phyloP scores from a whole-genome alignment of 2,797 vertebrate genomes.

The Siniperca obscura region DNA sequence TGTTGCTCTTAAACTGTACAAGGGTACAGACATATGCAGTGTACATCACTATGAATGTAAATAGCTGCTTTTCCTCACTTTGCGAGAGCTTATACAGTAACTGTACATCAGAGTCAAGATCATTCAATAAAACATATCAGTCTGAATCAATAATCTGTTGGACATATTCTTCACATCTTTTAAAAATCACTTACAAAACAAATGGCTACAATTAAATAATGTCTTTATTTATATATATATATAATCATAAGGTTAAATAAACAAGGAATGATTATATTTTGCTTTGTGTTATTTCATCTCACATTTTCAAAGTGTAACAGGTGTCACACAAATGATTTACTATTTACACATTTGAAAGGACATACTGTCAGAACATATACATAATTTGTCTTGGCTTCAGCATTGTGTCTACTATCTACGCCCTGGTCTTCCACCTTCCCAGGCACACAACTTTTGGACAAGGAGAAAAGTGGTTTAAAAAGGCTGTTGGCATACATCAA shows the following conservation, averaged over 20 bases:
- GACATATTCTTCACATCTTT: background rate
- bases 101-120: constrained; percentile 6
- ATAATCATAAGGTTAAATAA: constrained; percentile 56
- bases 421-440: background rate
- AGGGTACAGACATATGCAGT: background rate
- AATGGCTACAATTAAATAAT: constrained; percentile 48
- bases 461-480: constrained; percentile 12
- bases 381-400: background rate
- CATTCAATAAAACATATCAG: constrained; percentile 48
- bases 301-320: constrained; percentile 36
- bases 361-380: constrained; percentile 24
- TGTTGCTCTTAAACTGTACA: constrained; percentile 6
- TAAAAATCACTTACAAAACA: background rate
- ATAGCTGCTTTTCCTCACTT: constrained; percentile 29
- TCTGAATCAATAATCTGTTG: constrained; percentile 14
- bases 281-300: constrained; percentile 7
- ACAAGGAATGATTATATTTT: constrained; percentile 49
- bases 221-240: constrained; percentile 55
- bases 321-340: constrained; percentile 19
- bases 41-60: constrained; percentile 36
- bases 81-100: background rate
- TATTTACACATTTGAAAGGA: constrained; percentile 13
- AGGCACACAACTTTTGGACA: background rate
- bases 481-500: constrained; percentile 7
- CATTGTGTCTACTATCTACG: background rate